Conservation (phyloP, 2,113 vertebrate genomes). For the Nesogale talazaci region DNA sequence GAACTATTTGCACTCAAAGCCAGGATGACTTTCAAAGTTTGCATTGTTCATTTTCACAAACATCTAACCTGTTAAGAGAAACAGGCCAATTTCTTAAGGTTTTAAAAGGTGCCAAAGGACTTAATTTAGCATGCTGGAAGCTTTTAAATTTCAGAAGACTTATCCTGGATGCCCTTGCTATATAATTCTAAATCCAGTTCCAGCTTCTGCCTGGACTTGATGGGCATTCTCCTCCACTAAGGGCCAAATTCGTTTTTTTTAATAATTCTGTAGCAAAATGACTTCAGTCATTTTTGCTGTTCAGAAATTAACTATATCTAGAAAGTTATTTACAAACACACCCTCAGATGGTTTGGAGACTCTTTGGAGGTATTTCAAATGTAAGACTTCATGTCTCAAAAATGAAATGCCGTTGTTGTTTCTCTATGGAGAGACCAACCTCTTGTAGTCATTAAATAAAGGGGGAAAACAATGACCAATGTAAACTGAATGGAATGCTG, state of each 20-base stretch:
- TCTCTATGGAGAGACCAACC: neutral
- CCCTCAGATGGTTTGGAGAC: neutral
- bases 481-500: accelerated
- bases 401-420: conserved; percentile 40
- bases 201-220: conserved; percentile 41
- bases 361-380: conserved; percentile 52
- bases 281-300: conserved; percentile 37
- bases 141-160: conserved; percentile 40
- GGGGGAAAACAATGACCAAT: neutral
- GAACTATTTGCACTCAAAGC: conserved; percentile 46
- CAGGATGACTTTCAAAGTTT: conserved; percentile 41
- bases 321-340: conserved; percentile 45
- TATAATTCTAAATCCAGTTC: conserved; percentile 10
- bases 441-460: neutral
- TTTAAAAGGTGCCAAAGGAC: conserved; percentile 70
- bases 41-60: conserved; percentile 51
- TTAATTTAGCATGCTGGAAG: conserved; percentile 45
- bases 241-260: conserved; percentile 30
- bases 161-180: neutral
- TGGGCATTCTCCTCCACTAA: conserved; percentile 31
- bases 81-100: conserved; percentile 51
- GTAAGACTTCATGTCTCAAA: conserved; percentile 63
- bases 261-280: conserved; percentile 64
- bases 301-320: conserved; percentile 18
- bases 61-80: conserved; percentile 37